Evolutionary conservation across 2,888 invertebrate species (phyloP).

Genomic region (Troilus luridus): DNA sequence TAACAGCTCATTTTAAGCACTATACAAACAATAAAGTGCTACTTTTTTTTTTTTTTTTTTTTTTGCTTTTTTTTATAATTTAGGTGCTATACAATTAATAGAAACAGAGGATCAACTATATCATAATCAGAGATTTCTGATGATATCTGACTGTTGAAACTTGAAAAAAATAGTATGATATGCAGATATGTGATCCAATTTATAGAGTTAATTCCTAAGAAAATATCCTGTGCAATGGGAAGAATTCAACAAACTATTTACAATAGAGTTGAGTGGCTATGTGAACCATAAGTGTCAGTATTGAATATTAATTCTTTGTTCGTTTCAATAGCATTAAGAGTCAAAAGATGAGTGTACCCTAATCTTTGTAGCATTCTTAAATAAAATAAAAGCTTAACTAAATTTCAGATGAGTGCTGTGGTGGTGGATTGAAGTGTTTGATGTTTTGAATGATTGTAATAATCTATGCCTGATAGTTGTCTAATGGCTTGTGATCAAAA

Average conservation of each 20-base stretch:
- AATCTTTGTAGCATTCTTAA: not conserved
- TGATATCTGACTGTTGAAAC: not conserved
- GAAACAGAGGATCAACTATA: conserved; percentile 5
- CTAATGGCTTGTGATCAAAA: not conserved
- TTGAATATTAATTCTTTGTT: not conserved
- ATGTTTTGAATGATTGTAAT: not conserved
- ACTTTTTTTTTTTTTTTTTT: conserved; percentile 38
- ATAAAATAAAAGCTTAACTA: not conserved
- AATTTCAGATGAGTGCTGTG: not conserved
- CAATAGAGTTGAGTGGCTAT: conserved; percentile 32
- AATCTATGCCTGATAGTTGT: not conserved
- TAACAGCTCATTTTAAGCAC: conserved; percentile 53
- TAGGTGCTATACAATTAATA: conserved; percentile 52
- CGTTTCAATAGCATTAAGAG: not conserved
- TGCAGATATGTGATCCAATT: conserved; percentile 38
- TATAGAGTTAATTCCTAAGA: conserved; percentile 10
- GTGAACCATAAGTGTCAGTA: not conserved
- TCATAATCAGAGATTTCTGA: not conserved
- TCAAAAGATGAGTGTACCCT: not conserved
- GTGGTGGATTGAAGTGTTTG: not conserved
- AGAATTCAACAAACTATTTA: conserved; percentile 48
- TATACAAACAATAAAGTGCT: conserved; percentile 56
- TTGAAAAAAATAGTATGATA: not conserved
- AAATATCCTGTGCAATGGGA: conserved; percentile 44
- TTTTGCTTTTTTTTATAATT: conserved; percentile 3